Evolutionary conservation across 2,888 invertebrate species (phyloP), one percentile per base, ranked within the genome.

Genomic region (Pediacus dermestoides): DNA sequence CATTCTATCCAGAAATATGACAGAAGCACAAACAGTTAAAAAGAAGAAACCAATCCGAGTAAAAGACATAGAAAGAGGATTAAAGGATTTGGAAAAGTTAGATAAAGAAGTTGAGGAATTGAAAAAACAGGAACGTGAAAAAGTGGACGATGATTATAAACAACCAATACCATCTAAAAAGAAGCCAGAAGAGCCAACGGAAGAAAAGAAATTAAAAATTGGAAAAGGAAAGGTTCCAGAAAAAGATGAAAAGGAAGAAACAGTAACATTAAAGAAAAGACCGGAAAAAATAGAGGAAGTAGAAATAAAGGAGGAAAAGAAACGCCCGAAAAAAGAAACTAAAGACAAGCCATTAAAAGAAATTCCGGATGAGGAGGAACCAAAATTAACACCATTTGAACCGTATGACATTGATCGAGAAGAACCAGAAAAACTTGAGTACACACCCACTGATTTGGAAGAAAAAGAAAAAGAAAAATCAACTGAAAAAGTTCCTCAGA

Each of bases 191-290:
- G 30, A 41, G 10, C 67, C 61, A 27, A 53, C 56, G 53, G 41
- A 55, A 42, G 51, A 62, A 48, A 43, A 68, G 35, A 57, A 69
- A 57, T 66, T 72, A 37, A 52, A 52, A 48, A 37, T 59, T 27
- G 58, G 57, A 2, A 75, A 76, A 60, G 77, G 77, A 15, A 74
- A 74, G 49, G 58, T 72, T 42, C 68, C 71, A 2, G 52, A 60
- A 31, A 50, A 53, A n/a, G 64, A 70, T 4, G 58, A 65, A 23
- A 61, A 51, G 8, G 49, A 61, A 1, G 76, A 77, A 52, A 63
- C 58, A 10, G 64, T 78, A 1, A 69, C 66, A 12, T 61, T 78
- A n/a, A 77, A 74, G 54, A 76, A 76, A 56, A 64, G 73, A 30
- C 74, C 75, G 2, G 54, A 67, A 34, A 74, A 74, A 41, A 44